Conservation (phyloP, 1,140 invertebrate species). For the Zeugodacus cucurbitae region DNA sequence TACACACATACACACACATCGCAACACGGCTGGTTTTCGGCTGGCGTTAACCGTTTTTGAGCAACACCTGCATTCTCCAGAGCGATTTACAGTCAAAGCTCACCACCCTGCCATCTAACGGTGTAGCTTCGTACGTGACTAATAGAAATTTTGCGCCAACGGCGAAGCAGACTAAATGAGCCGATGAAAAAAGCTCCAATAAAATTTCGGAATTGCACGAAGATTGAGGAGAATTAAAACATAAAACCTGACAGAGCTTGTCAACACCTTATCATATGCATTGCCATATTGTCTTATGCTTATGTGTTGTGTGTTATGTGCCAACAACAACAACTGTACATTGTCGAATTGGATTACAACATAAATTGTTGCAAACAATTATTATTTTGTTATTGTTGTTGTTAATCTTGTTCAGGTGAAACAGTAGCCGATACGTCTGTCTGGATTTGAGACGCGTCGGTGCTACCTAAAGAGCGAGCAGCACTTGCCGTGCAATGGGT, state of each 20-base stretch:
- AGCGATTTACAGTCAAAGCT: no score
- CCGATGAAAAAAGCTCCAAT: not conserved
- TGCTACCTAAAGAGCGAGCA: not conserved
- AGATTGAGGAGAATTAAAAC: not conserved
- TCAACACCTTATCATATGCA: not conserved
- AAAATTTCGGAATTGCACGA: no score
- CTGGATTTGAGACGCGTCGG: not conserved
- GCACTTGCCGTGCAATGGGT: not conserved
- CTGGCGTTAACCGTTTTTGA: no score
- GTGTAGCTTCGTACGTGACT: not conserved
- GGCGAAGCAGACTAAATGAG: not conserved
- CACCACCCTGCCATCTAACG: not conserved
- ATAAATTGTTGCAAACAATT: not conserved
- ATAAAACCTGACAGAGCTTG: not conserved
- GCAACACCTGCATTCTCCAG: no score
- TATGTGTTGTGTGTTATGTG: not conserved
- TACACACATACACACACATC: no score
- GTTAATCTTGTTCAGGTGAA: not conserved
- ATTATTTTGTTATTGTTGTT: not conserved
- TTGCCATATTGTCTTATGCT: not conserved
- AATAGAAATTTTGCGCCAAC: not conserved
- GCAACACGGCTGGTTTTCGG: no score
- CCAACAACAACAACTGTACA: not conserved
- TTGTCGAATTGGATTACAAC: not conserved
- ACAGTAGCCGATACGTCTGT: not conserved